phyloP scores from a whole-genome alignment of 2,797 vertebrate species.

The Propithecus deckenii region DNA sequence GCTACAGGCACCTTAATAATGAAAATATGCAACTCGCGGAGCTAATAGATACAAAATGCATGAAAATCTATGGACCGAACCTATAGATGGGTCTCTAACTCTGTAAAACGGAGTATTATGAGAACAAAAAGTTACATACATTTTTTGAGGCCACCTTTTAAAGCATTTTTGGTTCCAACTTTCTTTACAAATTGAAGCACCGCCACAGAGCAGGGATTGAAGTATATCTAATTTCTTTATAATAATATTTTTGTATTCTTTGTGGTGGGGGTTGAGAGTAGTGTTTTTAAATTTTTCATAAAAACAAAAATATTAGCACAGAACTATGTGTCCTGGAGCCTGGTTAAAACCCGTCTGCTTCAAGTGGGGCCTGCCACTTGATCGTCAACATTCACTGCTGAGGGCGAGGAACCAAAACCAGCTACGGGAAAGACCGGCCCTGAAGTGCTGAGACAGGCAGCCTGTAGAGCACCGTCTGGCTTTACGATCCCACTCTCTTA shows the following conservation, averaged over 20 bases:
- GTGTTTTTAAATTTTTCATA: slow-evolving; percentile 50
- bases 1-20: not conserved
- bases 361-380: not conserved
- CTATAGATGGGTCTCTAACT: not conserved
- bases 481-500: not conserved
- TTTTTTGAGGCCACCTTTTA: not conserved
- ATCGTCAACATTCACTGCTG: not conserved
- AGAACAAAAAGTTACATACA: not conserved
- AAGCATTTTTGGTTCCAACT: not conserved
- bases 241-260: slow-evolving; percentile 50
- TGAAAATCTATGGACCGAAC: too few species aligned
- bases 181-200: slow-evolving; percentile 2
- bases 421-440: not conserved
- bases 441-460: not conserved
- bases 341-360: not conserved
- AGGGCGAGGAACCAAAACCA: not conserved
- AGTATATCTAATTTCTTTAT: slow-evolving; percentile 43
- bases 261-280: not conserved
- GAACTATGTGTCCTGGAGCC: not conserved
- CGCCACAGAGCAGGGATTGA: not conserved
- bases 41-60: not conserved
- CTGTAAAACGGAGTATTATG: not conserved
- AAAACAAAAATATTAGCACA: slow-evolving; percentile 56
- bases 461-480: not conserved
- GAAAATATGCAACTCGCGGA: not conserved